Base-by-base conservation (phyloP, 2,888 invertebrate genomes). In the Aleiodes testaceus region DNA sequence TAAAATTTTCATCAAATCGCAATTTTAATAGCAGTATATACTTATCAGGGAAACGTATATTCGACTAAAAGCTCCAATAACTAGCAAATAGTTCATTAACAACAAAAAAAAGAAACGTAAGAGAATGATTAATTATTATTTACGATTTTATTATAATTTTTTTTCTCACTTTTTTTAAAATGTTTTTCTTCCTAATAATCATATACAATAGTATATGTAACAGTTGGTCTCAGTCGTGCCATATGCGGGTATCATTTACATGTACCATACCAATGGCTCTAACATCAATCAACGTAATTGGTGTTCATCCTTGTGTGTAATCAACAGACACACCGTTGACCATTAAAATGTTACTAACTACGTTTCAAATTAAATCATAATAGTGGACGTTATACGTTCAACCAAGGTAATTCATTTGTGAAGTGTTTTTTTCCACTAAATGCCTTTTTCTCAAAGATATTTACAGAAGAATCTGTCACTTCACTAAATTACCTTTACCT, bases 151-250 rank as follows among this genome's bases (percentile, higher is more conserved):
- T 14, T 47, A 12, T 47, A 14, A 47, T 14, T 47, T 47, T 44
- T 44, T 44, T 61, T 30, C 61, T 59, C 61, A 47, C 70, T 71
- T 61, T 76, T 80, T 77, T 79, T n/a, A n/a, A n/a, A n/a, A 26
- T 26, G 26, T 26, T 26, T 79, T 75, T 76, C 81, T 83, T 45
- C 12, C 44, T 63, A 47, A 84, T 75, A 83, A 84, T 81, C 84
- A 85, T 84, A 85, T 86, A 85, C 84, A 85, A 85, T 85, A 84
- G 85, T 85, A 85, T 85, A 85, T 84, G 85, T 82, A 85, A 85
- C 84, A 83, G 84, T 84, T 83, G 82, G 83, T 82, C 81, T 87
- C 85, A 85, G 85, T 86, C 84, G 75, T 83, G 80, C 83, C 85
- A 84, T 74, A 80, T 75, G 63, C 2, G 81, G 36, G 7, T 77